Percentiles rank a stretch among this genome's conserved stretches.
Evolutionary conservation across 2,113 vertebrate genomes (phyloP).

Genomic region (Chascanopsetta lugubris): DNA sequence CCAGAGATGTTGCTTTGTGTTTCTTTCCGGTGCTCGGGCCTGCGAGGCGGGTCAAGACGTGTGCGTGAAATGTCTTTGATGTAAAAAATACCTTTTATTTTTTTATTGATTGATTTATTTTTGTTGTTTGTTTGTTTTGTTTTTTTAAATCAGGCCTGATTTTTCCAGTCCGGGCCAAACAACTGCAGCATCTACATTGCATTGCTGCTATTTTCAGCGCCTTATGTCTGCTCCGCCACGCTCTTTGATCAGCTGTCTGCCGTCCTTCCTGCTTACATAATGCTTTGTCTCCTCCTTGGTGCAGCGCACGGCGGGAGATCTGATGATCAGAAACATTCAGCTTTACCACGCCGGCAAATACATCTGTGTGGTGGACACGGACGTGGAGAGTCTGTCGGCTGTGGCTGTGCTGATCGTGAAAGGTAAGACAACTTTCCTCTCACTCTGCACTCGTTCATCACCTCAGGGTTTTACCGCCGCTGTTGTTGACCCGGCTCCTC

Average conservation of each 20-base stretch:
- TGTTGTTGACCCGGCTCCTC: slow-evolving; percentile 17
- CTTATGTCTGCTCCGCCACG: slow-evolving; percentile 56
- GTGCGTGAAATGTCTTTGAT: slow-evolving; percentile 8
- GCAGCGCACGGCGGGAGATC: slow-evolving; percentile 90
- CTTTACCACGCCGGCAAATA: slow-evolving; percentile 91
- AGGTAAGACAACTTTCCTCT: slow-evolving; percentile 81
- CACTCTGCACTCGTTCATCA: slow-evolving; percentile 58
- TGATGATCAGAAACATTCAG: slow-evolving; percentile 95
- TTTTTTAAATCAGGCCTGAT: slow-evolving; percentile 1
- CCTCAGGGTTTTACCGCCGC: slow-evolving; percentile 33
- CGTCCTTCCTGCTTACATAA: slow-evolving; percentile 73
- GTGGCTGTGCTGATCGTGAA: slow-evolving; percentile 89
- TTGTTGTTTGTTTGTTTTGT: too few relatives aligned
- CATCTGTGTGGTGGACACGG: slow-evolving; percentile 90
- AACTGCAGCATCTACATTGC: slow-evolving; percentile 34
- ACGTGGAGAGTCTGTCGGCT: slow-evolving; percentile 91
- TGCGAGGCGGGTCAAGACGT: slow-evolving; percentile 1
- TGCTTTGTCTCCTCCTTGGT: slow-evolving; percentile 53
- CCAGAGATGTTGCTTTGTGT: slow-evolving; percentile 8
- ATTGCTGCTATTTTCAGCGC: slow-evolving; percentile 49
- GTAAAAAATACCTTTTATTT: too few relatives aligned
- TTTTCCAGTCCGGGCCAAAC: slow-evolving; percentile 22
- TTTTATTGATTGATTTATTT: too few relatives aligned
- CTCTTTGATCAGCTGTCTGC: slow-evolving; percentile 72
- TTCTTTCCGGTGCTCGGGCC: slow-evolving; percentile 6